A percentile compares a stretch with the other conserved stretches of the same genome.
phyloP scores from a whole-genome alignment of 2,797 vertebrate species.

The Cryptoprocta ferox region DNA sequence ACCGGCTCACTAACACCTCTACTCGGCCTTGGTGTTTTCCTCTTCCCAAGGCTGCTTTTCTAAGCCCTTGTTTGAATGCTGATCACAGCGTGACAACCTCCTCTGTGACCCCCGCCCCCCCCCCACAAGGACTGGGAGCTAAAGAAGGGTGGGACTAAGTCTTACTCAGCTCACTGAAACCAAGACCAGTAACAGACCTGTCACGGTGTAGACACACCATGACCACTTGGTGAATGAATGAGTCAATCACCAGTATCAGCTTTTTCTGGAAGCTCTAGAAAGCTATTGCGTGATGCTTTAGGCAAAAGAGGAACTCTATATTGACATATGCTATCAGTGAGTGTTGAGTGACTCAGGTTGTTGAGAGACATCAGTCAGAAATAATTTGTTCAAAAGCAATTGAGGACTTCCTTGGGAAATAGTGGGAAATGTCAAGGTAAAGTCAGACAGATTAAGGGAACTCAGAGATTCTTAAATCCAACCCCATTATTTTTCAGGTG shows the following conservation, averaged over 20 bases:
- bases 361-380: background rate
- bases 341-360: background rate
- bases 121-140: background rate
- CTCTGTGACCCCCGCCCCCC: background rate
- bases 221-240: background rate
- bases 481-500: background rate
- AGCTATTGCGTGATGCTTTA: background rate
- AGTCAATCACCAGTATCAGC: background rate
- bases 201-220: background rate
- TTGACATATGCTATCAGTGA: background rate
- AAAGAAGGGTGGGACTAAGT: background rate
- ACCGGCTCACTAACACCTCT: background rate
- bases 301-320: background rate
- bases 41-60: background rate
- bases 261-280: background rate
- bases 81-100: background rate
- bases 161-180: constrained; percentile 5
- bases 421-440: background rate
- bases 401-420: background rate
- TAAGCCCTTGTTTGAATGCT: background rate
- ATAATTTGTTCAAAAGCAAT: background rate
- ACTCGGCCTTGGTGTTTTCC: accelerated
- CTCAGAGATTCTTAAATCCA: background rate
- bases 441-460: background rate
- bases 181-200: background rate